Evolutionary conservation across 1,140 invertebrate genomes (phyloP), one percentile per base, ranked within the genome.

Genomic region (Drosophila rufa): DNA sequence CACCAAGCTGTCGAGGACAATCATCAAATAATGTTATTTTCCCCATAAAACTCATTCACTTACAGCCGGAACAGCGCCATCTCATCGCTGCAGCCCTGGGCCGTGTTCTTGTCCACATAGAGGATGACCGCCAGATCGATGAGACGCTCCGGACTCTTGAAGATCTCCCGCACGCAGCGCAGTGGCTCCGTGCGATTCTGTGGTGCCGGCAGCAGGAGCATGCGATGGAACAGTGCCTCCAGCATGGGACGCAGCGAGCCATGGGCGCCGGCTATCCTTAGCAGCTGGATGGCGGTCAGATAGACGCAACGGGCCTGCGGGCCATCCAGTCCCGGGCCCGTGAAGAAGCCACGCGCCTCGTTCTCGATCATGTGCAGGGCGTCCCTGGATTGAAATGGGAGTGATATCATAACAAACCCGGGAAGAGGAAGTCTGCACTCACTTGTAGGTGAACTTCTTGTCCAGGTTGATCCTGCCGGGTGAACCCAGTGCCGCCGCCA

Each of bases 141-240:
- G 27, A 97, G 94, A 50, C 95, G 93, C 79, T 95, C 95, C 2
- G 96, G 96, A 84, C 95, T 96, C 59, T 95, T 94, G 8, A 97
- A 92, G 25, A 97, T 93, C 94, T 97, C 96, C 75, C 96, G 95
- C 2, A 97, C 94, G 74, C 97, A 97, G 77, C 97, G 95, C 9
- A 99, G 91, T 0, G 97, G 96, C 90, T 98, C 97, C 5, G 97
- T 94, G 42, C 98, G 95, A 93, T 98, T 97, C 43, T 96, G 94
- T 1, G 97, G 95, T 1, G 96, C 96, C 27, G 97, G 97, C 93
- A 98, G 96, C 0, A 98, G 93, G 1, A 98, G 93, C 96, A 98
- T 98, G 40, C 97, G 94, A 93, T 98, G 97, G 92, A 98, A 98
- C 3, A 99, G 94, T 0, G 97, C 98, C 92, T 99, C 97, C 62